phyloP scores from a whole-genome alignment of 1,140 invertebrate species.

The Eriocheir sinensis region DNA sequence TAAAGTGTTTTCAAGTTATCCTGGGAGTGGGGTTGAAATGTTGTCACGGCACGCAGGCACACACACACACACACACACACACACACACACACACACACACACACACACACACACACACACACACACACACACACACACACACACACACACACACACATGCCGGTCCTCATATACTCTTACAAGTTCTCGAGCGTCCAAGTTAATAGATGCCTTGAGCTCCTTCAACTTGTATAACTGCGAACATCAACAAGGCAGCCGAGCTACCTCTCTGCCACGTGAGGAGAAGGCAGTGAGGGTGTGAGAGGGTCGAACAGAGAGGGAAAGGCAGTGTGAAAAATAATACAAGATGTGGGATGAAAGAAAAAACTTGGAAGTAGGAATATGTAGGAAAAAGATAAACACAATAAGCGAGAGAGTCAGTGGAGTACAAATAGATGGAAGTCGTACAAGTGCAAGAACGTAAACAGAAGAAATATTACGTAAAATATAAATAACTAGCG shows the following conservation, averaged over 20 bases:
- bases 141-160: background rate
- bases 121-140: no score
- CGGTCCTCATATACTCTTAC: background rate
- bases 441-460: no score
- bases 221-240: background rate
- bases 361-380: background rate
- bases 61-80: no score
- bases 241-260: background rate
- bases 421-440: no score
- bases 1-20: no score
- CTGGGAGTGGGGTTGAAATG: no score
- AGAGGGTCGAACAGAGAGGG: background rate
- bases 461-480: no score
- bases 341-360: slow-evolving; percentile 4
- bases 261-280: background rate
- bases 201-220: background rate
- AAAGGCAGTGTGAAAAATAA: background rate
- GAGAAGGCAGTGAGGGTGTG: background rate
- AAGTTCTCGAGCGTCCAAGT: background rate
- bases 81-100: background rate
- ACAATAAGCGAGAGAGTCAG: no score
- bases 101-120: slow-evolving; percentile 9
- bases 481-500: no score
- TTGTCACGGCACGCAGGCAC: no score
- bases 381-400: no score